These are phyloP conservation scores for Chitala chitala DNA, from an alignment of 2,113 vertebrate species.

Conservation along the genomic window DNA sequence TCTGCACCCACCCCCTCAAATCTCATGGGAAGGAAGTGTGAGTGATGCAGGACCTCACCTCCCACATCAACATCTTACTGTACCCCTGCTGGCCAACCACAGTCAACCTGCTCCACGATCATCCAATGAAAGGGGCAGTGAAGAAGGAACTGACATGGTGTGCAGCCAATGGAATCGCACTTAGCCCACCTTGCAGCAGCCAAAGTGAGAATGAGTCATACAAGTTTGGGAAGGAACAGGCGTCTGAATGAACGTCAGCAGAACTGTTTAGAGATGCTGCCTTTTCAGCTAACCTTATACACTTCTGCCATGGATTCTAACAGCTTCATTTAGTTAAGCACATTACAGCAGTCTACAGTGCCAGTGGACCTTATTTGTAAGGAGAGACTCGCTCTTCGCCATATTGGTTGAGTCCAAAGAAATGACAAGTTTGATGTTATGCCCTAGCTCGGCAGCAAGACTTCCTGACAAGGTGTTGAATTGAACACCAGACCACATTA, in stretches of 20 bases:
- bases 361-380: too few relatives aligned
- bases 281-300: background rate
- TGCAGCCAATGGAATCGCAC: conserved; percentile 24
- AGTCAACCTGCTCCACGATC: background rate
- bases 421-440: too few relatives aligned
- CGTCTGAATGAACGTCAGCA: conserved; percentile 1
- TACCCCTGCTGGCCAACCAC: conserved; percentile 45
- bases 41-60: conserved; percentile 46
- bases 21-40: conserved; percentile 20
- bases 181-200: conserved; percentile 39
- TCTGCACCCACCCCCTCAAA: conserved; percentile 46
- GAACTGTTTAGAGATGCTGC: background rate
- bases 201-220: conserved; percentile 50
- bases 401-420: too few relatives aligned
- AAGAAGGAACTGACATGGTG: conserved; percentile 8
- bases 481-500: too few relatives aligned
- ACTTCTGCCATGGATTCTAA: background rate
- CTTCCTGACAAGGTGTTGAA: too few relatives aligned
- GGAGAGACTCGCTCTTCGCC: too few relatives aligned
- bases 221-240: conserved; percentile 36
- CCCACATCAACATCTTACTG: conserved; percentile 47
- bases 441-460: too few relatives aligned
- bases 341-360: too few relatives aligned
- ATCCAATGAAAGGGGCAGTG: conserved; percentile 23
- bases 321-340: background rate